Percentiles rank a stretch among this genome's conserved stretches.
Evolutionary conservation across 2,797 vertebrate species (phyloP).

Genomic region (Anomalospiza imberbis): DNA sequence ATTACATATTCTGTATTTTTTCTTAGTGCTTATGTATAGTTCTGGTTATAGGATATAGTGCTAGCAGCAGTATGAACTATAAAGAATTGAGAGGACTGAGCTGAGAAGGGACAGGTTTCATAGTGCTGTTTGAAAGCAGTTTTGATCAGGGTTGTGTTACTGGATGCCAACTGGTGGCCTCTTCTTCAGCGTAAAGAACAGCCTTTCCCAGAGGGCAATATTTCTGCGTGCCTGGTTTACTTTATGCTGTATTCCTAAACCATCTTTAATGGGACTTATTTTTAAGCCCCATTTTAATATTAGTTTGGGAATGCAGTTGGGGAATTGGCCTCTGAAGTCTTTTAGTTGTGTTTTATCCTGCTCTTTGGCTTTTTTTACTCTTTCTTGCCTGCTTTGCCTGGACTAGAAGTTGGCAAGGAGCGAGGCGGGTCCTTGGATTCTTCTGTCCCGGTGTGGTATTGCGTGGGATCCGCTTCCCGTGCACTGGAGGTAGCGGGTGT

Average conservation of each 20-base stretch:
- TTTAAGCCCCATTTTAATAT: neutral
- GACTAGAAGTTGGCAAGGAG: neutral
- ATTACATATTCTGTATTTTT: neutral
- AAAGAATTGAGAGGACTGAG: neutral
- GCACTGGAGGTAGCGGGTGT: accelerated
- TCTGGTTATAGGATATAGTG: neutral
- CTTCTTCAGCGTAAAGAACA: neutral
- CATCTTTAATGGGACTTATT: neutral
- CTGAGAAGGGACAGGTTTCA: neutral
- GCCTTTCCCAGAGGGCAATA: neutral
- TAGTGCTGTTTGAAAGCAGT: neutral
- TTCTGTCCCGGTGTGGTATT: accelerated
- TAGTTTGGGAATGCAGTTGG: neutral
- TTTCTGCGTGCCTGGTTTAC: neutral
- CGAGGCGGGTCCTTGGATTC: neutral
- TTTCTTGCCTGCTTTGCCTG: neutral
- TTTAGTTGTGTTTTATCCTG: neutral
- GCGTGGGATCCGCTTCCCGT: accelerated
- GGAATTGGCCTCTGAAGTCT: neutral
- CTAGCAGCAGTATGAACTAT: neutral
- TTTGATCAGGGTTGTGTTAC: neutral
- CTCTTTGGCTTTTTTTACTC: neutral
- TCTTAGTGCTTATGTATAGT: neutral
- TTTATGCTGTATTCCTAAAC: neutral
- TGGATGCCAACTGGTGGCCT: neutral